Conservation (phyloP, 2,888 invertebrate genomes). For the Nymphalis urticae region DNA sequence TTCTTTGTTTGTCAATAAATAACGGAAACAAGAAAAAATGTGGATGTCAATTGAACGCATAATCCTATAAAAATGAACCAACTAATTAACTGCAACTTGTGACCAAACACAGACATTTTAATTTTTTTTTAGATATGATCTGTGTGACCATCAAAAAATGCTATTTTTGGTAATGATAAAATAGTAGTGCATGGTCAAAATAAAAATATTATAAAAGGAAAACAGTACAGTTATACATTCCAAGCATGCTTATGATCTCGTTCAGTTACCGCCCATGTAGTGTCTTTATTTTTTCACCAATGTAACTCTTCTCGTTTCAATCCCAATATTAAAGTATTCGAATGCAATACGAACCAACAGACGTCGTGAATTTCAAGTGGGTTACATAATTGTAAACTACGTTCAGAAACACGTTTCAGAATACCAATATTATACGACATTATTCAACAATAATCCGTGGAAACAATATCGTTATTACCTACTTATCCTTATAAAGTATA, state of each 20-base stretch:
- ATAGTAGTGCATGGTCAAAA: background rate
- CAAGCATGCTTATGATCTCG: conserved; percentile 26
- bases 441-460: background rate
- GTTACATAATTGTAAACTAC: conserved; percentile 5
- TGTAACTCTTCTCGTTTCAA: conserved; percentile 17
- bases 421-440: background rate
- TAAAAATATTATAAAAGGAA: conserved; percentile 18
- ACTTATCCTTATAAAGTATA: background rate
- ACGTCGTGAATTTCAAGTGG: conserved; percentile 3
- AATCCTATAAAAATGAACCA: too few relatives aligned
- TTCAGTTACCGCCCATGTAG: conserved; percentile 21
- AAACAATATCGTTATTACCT: background rate
- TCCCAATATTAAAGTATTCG: conserved; percentile 12
- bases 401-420: conserved; percentile 5
- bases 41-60: too few relatives aligned
- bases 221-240: conserved; percentile 1
- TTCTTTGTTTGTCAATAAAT: too few relatives aligned
- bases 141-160: too few relatives aligned
- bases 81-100: too few relatives aligned
- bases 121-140: too few relatives aligned
- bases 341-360: conserved; percentile 1
- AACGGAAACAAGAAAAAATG: too few relatives aligned
- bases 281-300: conserved; percentile 21
- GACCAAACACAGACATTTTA: too few relatives aligned
- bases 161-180: too few relatives aligned